phyloP scores from a whole-genome alignment of 2,888 invertebrate genomes.

The Oscheius sp. region DNA sequence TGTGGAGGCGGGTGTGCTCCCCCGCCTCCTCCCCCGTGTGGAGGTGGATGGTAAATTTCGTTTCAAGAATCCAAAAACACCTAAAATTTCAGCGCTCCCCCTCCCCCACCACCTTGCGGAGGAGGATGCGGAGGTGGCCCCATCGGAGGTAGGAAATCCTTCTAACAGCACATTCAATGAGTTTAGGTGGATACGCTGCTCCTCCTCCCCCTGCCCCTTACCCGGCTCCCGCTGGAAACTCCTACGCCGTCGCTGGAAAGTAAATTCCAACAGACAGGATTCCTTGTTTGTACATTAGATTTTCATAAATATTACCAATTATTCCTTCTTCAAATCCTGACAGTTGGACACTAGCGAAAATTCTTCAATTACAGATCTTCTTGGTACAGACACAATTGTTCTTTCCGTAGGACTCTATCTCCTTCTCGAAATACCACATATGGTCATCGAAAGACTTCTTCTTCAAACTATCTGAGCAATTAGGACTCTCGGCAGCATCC shows the following conservation, averaged over 20 bases:
- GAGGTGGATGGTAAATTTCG: too few relatives aligned
- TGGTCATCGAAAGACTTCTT: background rate
- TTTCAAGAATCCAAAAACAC: too few relatives aligned
- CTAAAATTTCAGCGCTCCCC: too few relatives aligned
- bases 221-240: conserved; percentile 40
- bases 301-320: too few relatives aligned
- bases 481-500: background rate
- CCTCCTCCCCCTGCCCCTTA: conserved; percentile 38
- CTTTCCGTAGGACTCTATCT: background rate
- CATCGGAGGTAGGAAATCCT: background rate
- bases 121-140: conserved; percentile 49
- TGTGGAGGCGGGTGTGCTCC: too few relatives aligned
- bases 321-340: too few relatives aligned
- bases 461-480: background rate
- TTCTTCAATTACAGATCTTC: too few relatives aligned
- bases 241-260: conserved; percentile 43
- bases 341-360: too few relatives aligned
- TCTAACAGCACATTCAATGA: too few relatives aligned
- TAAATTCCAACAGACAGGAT: conserved; percentile 14
- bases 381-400: background rate
- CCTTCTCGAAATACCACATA: background rate
- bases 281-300: too few relatives aligned
- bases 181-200: background rate
- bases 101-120: background rate
- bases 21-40: too few relatives aligned